Evolutionary conservation across 37 sponge, comb jelly and placozoan species (phyloP).

Genomic region (Cliona cf. orientalis): DNA sequence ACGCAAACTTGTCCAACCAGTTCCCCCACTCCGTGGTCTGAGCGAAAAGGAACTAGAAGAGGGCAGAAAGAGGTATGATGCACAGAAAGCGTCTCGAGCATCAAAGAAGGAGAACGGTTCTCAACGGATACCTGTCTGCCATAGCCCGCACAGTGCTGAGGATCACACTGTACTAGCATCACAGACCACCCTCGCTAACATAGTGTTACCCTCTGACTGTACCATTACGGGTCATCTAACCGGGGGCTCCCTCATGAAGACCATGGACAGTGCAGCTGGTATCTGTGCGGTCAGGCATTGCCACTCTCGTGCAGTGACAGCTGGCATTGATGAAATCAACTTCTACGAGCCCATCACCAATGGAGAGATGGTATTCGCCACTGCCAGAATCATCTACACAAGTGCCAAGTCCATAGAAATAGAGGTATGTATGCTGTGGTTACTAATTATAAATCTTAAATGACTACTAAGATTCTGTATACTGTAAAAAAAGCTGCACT

Average conservation of each 20-base stretch:
- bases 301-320: constrained; percentile 67
- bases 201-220: constrained; percentile 86
- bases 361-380: constrained; percentile 81
- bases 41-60: constrained; percentile 38
- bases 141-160: background rate
- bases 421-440: constrained; percentile 39
- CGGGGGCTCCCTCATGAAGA: constrained; percentile 92
- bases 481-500: too few species aligned
- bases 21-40: constrained; percentile 60
- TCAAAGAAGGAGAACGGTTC: background rate
- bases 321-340: constrained; percentile 88
- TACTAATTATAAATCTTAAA: too few species aligned
- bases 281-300: constrained; percentile 80
- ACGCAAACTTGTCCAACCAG: background rate
- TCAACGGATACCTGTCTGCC: background rate
- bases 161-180: constrained; percentile 34
- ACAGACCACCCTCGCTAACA: constrained; percentile 63
- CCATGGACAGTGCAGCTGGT: constrained; percentile 89
- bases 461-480: too few species aligned
- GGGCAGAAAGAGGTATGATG: constrained; percentile 60
- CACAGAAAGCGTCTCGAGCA: constrained; percentile 45
- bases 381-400: constrained; percentile 67
- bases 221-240: constrained; percentile 32
- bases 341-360: constrained; percentile 72
- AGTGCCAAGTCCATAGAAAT: constrained; percentile 75